Evolutionary conservation across 2,113 vertebrate species (phyloP).

Genomic region (Chaenogobius annularis): DNA sequence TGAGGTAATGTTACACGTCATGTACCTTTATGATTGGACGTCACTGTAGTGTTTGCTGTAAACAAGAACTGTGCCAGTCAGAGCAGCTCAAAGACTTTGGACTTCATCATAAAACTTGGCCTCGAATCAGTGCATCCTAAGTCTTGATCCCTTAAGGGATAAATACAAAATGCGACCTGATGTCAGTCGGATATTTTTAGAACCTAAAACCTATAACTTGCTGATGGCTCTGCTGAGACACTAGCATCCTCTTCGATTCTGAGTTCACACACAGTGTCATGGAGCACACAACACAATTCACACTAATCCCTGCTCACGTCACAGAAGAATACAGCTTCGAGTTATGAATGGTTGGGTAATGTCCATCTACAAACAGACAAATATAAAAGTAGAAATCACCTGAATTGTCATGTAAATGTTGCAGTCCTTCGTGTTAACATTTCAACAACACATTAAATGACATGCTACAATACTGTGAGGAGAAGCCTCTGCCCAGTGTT

Average conservation of each 20-base stretch:
- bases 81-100: conserved; percentile 38
- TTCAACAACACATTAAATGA: conserved; percentile 73
- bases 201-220: conserved; percentile 49
- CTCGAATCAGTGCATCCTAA: conserved; percentile 54
- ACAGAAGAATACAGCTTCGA: conserved; percentile 8
- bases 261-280: conserved; percentile 56
- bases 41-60: conserved; percentile 38
- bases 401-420: conserved; percentile 70
- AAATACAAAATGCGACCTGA: conserved; percentile 44
- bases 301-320: conserved; percentile 53
- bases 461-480: conserved; percentile 67
- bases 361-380: conserved; percentile 39
- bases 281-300: conserved; percentile 61
- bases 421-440: conserved; percentile 78
- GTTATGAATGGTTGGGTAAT: conserved; percentile 27
- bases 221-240: conserved; percentile 49
- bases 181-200: conserved; percentile 32
- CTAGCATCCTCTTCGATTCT: conserved; percentile 63
- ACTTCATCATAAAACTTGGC: conserved; percentile 3
- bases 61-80: conserved; percentile 45
- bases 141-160: conserved; percentile 46
- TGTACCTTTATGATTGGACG: conserved; percentile 52
- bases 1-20: conserved; percentile 35
- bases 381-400: conserved; percentile 47
- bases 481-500: conserved; percentile 62